Evolutionary conservation across 1,140 invertebrate genomes (phyloP).

Genomic region (Aphidius gifuensis): DNA sequence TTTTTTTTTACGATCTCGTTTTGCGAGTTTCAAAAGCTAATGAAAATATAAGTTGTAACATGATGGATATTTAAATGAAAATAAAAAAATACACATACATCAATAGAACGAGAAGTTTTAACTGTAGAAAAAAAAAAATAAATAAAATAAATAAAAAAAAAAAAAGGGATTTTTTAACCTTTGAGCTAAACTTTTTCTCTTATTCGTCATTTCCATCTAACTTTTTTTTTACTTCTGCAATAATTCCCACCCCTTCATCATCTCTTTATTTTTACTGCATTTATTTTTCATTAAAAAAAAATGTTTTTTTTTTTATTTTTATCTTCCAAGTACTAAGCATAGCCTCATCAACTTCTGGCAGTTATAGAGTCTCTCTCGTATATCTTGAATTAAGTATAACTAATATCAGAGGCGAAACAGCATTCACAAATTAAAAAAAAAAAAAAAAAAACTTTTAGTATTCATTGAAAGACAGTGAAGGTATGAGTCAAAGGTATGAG

Average conservation of each 20-base stretch:
- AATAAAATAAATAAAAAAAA: slow-evolving; percentile 19
- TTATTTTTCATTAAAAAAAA: neutral
- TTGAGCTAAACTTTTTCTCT: slow-evolving; percentile 33
- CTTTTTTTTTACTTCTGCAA: neutral
- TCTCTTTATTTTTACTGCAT: slow-evolving; percentile 6
- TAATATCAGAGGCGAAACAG: slow-evolving; percentile 45
- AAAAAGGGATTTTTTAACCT: slow-evolving; percentile 38
- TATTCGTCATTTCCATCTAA: slow-evolving; percentile 8
- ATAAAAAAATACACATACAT: slow-evolving; percentile 30
- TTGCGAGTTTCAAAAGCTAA: slow-evolving; percentile 39
- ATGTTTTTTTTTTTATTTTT: neutral
- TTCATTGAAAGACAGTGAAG: slow-evolving; percentile 48
- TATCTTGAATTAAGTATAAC: slow-evolving; percentile 54
- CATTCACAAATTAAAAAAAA: slow-evolving; percentile 33
- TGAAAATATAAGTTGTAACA: slow-evolving; percentile 52
- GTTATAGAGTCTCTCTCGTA: slow-evolving; percentile 23
- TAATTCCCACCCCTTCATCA: slow-evolving; percentile 13
- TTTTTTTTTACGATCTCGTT: slow-evolving; percentile 39
- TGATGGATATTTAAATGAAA: slow-evolving; percentile 49
- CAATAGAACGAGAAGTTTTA: slow-evolving; percentile 31
- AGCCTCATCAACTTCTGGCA: slow-evolving; percentile 34
- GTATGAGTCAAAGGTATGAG: slow-evolving; percentile 4
- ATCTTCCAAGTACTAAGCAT: slow-evolving; percentile 19
- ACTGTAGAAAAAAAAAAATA: neutral
- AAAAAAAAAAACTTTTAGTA: slow-evolving; percentile 42